Base-by-base conservation (phyloP, 2,113 vertebrate genomes). In the Regulus satrapa region DNA sequence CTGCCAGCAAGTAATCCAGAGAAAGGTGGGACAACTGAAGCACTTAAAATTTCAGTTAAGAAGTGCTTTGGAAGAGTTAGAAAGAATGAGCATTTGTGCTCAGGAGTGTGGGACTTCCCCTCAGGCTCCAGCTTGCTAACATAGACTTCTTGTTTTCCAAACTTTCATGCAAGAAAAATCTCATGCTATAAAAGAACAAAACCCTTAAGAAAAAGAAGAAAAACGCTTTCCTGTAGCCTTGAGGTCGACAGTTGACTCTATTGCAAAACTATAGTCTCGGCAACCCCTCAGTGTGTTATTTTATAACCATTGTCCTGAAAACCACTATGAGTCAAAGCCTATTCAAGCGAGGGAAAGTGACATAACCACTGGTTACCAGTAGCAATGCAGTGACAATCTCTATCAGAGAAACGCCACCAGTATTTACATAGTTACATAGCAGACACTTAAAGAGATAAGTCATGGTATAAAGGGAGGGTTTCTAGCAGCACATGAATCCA, bases 271-370 rank as follows among this genome's bases (percentile, higher is more conserved):
- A 89, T 82, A 72, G 66, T 87, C 95, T 95, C 79, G 0, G 88
- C 85, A 93, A 9, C 63, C 73, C 82, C 58, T 96, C 82, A 29
- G 56, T 59, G 85, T 92, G 95, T 92, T 96, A 96, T 97, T 96
- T 96, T 96, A 94, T 96, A 96, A 96, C 94, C 90, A 97, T 93
- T 95, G 94, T 93, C 94, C 95, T 96, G 96, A 97, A 97, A 96
- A 96, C 89, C 94, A 93, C 89, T 55, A 83, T 95, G 95, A 97
- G 94, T 96, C 94, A 97, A 96, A 96, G 89, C 87, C 93, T 90
- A 71, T 94, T 95, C 75, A 84, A 90, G 93, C 31, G 36, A 97
- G 94, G 68, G 95, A 97, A 96, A 96, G 95, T 96, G 95, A 97
- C 75, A 95, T 96, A 96, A 96, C 90, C 87, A 43, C 81, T 88